Percentiles rank a stretch among this genome's conserved stretches.
These are phyloP conservation scores for Zygothrica quintamaculata DNA, from an alignment of 2,888 invertebrate genomes.

Conservation along the genomic window DNA sequence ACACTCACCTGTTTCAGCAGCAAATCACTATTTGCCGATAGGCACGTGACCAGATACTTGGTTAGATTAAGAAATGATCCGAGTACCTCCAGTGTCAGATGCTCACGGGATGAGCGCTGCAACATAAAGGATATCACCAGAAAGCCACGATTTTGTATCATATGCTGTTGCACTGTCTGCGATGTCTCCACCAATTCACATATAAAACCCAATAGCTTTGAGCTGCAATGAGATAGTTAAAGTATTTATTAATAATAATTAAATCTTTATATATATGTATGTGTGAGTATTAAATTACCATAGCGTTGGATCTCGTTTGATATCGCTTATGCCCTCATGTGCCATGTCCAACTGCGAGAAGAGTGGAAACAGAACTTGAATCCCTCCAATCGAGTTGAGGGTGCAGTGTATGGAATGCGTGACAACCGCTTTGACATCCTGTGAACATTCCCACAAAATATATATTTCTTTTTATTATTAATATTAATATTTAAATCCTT, in stretches of 20 bases:
- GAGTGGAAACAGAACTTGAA: conserved; percentile 98
- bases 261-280: too few species aligned
- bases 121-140: conserved; percentile 98
- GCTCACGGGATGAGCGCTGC: conserved; percentile 95
- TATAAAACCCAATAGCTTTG: conserved; percentile 97
- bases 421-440: conserved; percentile 99
- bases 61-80: conserved; percentile 96
- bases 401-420: conserved; percentile 99
- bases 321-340: conserved; percentile 92
- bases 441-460: conserved; percentile 62
- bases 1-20: conserved; percentile 93
- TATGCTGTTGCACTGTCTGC: conserved; percentile 98
- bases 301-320: conserved; percentile 93
- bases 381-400: conserved; percentile 99
- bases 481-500: not conserved
- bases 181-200: conserved; percentile 98
- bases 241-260: too few species aligned
- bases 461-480: too few species aligned
- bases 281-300: conserved; percentile 88
- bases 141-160: conserved; percentile 99
- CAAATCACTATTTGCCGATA: conserved; percentile 96
- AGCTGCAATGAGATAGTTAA: conserved; percentile 86
- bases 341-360: conserved; percentile 98
- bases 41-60: conserved; percentile 96
- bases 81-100: conserved; percentile 96